phyloP scores from a whole-genome alignment of 2,113 vertebrate genomes.

The Sander vitreus region DNA sequence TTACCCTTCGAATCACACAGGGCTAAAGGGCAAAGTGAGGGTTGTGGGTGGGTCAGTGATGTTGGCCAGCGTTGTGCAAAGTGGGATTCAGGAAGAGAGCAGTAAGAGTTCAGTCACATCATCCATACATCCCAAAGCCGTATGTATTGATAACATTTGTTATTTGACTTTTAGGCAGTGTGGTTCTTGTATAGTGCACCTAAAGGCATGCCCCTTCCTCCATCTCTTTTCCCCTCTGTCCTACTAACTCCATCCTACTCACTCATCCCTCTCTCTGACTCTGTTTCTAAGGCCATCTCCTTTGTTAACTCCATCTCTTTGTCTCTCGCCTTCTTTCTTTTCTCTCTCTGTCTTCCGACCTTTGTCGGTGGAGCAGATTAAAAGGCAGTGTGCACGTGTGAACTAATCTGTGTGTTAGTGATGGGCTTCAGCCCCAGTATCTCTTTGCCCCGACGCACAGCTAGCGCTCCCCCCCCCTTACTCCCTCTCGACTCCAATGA shows the following conservation, averaged over 20 bases:
- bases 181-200: not conserved
- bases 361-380: conserved; percentile 77
- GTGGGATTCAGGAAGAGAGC: not conserved
- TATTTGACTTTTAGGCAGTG: not conserved
- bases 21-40: conserved; percentile 1
- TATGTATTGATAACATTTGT: conserved; percentile 6
- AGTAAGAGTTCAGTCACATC: not conserved
- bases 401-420: conserved; percentile 78
- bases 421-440: conserved; percentile 70
- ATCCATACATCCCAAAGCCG: not conserved
- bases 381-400: conserved; percentile 78
- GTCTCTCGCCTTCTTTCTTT: conserved; percentile 22
- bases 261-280: not conserved
- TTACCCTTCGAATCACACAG: not conserved
- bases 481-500: conserved; percentile 29
- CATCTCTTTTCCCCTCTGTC: conserved; percentile 3
- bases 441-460: conserved; percentile 56
- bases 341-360: conserved; percentile 27
- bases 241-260: not conserved
- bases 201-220: conserved; percentile 15
- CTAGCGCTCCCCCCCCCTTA: not conserved
- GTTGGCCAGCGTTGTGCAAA: not conserved
- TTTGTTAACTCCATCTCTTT: conserved; percentile 32
- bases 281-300: not conserved
- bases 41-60: conserved; percentile 1